These are phyloP conservation scores for Pterocles burchelli DNA, from an alignment of 2,113 vertebrate genomes.

Conservation along the genomic window DNA sequence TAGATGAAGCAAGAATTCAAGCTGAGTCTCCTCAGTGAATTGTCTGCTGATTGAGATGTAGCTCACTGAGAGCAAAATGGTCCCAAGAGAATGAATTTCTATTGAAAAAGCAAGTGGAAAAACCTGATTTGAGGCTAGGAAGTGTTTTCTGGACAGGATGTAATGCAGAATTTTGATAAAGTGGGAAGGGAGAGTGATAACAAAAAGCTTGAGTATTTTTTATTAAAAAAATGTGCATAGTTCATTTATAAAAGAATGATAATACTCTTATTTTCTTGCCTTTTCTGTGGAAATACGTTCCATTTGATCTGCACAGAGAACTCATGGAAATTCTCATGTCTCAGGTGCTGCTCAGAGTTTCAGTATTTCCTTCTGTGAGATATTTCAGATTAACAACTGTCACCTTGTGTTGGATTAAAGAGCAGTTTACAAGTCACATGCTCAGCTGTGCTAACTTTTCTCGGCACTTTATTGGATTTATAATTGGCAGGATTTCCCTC, in stretches of 20 bases:
- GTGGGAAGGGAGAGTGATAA: neutral
- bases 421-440: neutral
- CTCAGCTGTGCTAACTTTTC: neutral
- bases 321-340: neutral
- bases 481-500: neutral
- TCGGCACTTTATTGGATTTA: neutral
- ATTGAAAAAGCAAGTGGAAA: conserved; percentile 32
- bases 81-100: conserved; percentile 55
- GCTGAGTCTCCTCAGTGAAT: conserved; percentile 51
- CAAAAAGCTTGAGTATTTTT: neutral
- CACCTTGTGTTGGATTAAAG: neutral
- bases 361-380: neutral
- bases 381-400: neutral
- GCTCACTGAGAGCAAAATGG: conserved; percentile 41
- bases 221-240: neutral
- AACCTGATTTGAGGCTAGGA: conserved; percentile 5
- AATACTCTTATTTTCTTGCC: neutral
- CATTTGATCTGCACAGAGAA: neutral
- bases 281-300: neutral
- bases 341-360: neutral
- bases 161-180: conserved; percentile 19
- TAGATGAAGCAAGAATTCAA: conserved; percentile 72
- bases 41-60: conserved; percentile 74
- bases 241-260: neutral
- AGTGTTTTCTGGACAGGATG: neutral